Conservation (phyloP, 2,888 invertebrate genomes). For the Orthonevra nobilis region DNA sequence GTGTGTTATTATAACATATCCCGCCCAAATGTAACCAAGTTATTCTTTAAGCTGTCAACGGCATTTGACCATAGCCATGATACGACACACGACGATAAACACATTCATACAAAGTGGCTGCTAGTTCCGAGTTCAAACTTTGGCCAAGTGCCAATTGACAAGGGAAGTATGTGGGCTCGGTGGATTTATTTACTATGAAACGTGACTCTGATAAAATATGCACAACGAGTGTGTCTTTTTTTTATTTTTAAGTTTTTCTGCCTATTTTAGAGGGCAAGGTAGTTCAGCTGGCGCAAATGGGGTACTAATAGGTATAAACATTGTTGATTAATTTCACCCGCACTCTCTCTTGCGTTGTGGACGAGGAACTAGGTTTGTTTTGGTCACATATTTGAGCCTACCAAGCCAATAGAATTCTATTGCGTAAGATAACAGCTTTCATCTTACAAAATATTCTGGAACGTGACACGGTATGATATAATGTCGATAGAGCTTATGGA, state of each 20-base stretch:
- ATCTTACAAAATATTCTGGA: slow-evolving; percentile 42
- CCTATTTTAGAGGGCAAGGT: slow-evolving; percentile 51
- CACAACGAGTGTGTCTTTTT: slow-evolving; percentile 5
- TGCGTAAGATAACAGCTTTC: slow-evolving; percentile 27
- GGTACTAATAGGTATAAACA: background rate
- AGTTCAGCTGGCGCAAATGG: slow-evolving; percentile 4
- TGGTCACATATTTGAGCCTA: slow-evolving; percentile 36
- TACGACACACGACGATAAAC: no score
- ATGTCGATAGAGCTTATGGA: no score
- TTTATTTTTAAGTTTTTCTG: slow-evolving; percentile 16
- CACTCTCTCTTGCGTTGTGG: slow-evolving; percentile 40
- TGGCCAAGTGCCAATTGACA: slow-evolving; percentile 41
- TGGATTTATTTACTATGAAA: background rate
- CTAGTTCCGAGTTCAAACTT: slow-evolving; percentile 54
- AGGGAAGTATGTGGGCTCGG: slow-evolving; percentile 22
- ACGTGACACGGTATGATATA: slow-evolving; percentile 15
- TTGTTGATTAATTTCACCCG: slow-evolving; percentile 40
- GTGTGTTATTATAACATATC: slow-evolving; percentile 18
- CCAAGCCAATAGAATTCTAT: slow-evolving; percentile 30
- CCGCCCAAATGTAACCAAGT: slow-evolving; percentile 11
- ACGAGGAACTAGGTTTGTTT: slow-evolving; percentile 34
- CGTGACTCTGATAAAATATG: slow-evolving; percentile 48
- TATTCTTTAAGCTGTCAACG: background rate
- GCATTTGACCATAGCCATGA: slow-evolving; percentile 50
- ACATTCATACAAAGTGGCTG: no score